Conservation (phyloP, 2,113 vertebrate genomes). For the Psophia crepitans region DNA sequence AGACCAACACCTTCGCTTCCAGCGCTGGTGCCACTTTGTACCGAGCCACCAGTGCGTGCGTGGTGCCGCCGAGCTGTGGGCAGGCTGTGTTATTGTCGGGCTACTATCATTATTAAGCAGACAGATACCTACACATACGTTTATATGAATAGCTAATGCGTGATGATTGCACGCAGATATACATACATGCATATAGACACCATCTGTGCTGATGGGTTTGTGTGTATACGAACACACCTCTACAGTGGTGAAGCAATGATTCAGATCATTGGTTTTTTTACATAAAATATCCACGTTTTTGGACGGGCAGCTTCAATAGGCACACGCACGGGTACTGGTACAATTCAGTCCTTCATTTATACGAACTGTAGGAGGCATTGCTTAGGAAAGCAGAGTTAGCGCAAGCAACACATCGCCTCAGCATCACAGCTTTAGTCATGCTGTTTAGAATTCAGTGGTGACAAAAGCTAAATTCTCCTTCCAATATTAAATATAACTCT, state of each 20-base stretch:
- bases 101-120: neutral
- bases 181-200: neutral
- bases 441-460: conserved; percentile 16
- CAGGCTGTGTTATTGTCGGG: neutral
- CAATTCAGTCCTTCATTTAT: neutral
- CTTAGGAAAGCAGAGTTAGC: conserved; percentile 15
- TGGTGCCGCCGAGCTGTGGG: neutral
- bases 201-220: neutral
- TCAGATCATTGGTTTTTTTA: neutral
- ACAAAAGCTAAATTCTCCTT: conserved; percentile 42
- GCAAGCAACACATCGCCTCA: conserved; percentile 9
- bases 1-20: accelerated
- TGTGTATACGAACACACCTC: neutral
- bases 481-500: conserved; percentile 53
- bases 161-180: neutral
- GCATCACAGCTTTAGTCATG: conserved; percentile 33
- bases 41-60: neutral
- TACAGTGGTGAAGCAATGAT: neutral
- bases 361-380: conserved; percentile 11
- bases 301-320: neutral
- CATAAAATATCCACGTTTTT: neutral
- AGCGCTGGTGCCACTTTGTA: accelerated
- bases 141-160: neutral
- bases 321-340: neutral
- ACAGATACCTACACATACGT: accelerated